A percentile compares a stretch with the other conserved stretches of the same genome.
These are phyloP conservation scores for Petrophora chlorosata DNA, from an alignment of 2,888 invertebrate species.

Conservation along the genomic window DNA sequence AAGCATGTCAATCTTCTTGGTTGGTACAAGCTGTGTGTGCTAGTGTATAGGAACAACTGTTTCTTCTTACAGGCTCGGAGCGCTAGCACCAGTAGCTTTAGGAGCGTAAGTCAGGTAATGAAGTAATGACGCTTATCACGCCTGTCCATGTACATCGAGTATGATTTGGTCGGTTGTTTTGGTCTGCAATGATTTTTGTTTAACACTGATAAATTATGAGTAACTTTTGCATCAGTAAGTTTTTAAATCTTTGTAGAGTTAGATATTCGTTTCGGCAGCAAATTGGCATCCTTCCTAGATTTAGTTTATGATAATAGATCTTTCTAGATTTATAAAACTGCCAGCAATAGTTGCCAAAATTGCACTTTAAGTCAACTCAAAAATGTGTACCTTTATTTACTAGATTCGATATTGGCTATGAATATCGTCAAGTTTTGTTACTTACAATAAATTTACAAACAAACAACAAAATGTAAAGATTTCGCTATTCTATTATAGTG, in stretches of 20 bases:
- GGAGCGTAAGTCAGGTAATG: conserved; percentile 94
- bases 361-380: too few species aligned
- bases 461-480: too few species aligned
- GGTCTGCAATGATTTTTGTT: conserved; percentile 63
- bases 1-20: conserved; percentile 78
- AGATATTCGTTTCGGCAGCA: too few species aligned
- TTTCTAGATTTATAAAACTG: too few species aligned
- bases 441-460: too few species aligned
- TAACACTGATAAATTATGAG: background rate
- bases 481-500: too few species aligned
- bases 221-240: background rate
- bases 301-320: too few species aligned
- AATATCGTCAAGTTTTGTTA: too few species aligned
- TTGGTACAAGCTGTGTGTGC: conserved; percentile 70
- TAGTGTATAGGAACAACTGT: conserved; percentile 81
- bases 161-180: conserved; percentile 61
- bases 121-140: conserved; percentile 65
- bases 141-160: conserved; percentile 58
- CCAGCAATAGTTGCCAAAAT: too few species aligned
- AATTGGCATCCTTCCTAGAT: too few species aligned
- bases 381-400: too few species aligned
- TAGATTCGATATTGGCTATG: too few species aligned
- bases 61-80: conserved; percentile 92
- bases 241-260: background rate
- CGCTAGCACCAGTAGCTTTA: conserved; percentile 95